Conservation (phyloP, 2,113 vertebrate species). For the Turdus rufiventris region DNA sequence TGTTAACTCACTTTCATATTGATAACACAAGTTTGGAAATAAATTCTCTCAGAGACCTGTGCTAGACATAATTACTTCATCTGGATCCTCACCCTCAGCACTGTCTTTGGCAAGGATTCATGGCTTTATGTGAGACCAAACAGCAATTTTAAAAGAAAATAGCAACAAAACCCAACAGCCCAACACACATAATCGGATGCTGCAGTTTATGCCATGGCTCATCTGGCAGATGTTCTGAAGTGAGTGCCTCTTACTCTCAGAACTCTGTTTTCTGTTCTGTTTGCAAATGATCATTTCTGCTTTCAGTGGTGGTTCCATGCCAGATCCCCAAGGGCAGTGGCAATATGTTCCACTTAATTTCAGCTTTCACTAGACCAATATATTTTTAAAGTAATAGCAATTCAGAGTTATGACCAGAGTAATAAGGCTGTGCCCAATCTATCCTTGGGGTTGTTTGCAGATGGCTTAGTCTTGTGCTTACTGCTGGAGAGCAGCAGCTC, state of each 20-base stretch:
- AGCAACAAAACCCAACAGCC: not conserved
- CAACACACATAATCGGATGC: not conserved
- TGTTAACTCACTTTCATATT: not conserved
- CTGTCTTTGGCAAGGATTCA: not conserved
- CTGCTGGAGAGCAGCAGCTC: not conserved
- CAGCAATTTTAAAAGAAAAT: not conserved
- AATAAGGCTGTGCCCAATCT: not conserved
- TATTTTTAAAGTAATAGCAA: not conserved
- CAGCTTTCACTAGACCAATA: not conserved
- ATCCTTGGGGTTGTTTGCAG: not conserved
- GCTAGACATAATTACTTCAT: not conserved
- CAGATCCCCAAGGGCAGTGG: not conserved
- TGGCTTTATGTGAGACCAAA: not conserved
- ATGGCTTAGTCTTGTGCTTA: not conserved
- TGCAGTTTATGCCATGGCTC: not conserved
- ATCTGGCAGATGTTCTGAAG: slow-evolving; percentile 8
- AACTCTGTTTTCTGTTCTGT: not conserved
- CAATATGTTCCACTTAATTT: slow-evolving; percentile 11
- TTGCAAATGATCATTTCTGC: not conserved
- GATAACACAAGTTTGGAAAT: not conserved
- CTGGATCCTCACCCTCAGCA: not conserved
- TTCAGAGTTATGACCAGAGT: not conserved
- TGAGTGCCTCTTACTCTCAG: not conserved
- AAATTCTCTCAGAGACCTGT: not conserved
- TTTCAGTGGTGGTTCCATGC: not conserved